Conservation (phyloP, 1,140 invertebrate species). For the Hylyphantes graminicola region DNA sequence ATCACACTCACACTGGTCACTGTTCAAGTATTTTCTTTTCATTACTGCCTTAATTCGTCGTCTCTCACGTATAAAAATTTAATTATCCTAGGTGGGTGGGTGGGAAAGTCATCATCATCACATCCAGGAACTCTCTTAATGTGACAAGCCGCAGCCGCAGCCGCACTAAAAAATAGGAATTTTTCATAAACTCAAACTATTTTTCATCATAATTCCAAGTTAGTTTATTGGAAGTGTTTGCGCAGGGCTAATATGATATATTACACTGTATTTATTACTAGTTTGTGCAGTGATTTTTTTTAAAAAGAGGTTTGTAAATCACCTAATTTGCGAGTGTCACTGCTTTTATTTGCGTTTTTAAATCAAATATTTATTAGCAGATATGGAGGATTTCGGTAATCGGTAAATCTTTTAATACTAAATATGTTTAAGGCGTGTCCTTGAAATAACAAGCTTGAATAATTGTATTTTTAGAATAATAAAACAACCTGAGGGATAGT, state of each 20-base stretch:
- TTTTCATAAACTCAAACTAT: slow-evolving; percentile 33
- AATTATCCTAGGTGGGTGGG: no score
- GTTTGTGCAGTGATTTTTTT: slow-evolving; percentile 1
- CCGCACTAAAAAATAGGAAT: slow-evolving; percentile 43
- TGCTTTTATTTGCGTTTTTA: slow-evolving; percentile 4
- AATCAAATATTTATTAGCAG: slow-evolving; percentile 15
- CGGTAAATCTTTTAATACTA: neutral
- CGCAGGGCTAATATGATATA: slow-evolving; percentile 14
- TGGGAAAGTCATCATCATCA: no score
- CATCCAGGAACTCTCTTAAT: neutral
- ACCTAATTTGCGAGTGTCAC: slow-evolving; percentile 18
- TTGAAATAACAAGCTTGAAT: slow-evolving; percentile 20
- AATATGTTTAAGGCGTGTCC: slow-evolving; percentile 5
- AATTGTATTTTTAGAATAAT: neutral
- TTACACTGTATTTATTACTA: slow-evolving; percentile 26
- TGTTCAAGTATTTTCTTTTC: neutral
- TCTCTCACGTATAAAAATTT: slow-evolving; percentile 34
- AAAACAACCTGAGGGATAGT: no score
- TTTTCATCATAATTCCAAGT: neutral
- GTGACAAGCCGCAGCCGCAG: slow-evolving; percentile 16
- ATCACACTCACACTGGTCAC: no score
- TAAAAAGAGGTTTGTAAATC: neutral
- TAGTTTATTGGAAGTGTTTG: slow-evolving; percentile 8
- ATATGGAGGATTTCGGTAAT: slow-evolving; percentile 6
- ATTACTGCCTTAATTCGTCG: slow-evolving; percentile 13